phyloP scores from a whole-genome alignment of 1,140 invertebrate species.

The Drosophila ficusphila region DNA sequence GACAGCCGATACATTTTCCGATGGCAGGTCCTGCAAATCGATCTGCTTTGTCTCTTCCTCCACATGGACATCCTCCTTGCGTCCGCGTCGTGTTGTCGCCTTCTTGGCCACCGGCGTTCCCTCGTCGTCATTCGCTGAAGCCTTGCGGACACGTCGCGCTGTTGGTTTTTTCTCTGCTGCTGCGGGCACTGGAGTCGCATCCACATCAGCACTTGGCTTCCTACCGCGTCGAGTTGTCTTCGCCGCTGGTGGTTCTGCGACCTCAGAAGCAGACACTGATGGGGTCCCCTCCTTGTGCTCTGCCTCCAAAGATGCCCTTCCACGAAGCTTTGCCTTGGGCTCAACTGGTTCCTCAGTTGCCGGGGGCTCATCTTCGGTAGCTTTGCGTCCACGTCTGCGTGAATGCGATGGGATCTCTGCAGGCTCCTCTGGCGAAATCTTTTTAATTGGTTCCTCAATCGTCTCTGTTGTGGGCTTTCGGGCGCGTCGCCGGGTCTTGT shows the following conservation, averaged over 20 bases:
- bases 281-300: background rate
- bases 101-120: slow-evolving; percentile 38
- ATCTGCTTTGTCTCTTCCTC: background rate
- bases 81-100: slow-evolving; percentile 16
- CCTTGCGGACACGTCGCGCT: slow-evolving; percentile 37
- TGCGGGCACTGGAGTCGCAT: background rate
- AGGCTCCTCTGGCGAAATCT: background rate
- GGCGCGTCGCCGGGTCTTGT: slow-evolving; percentile 8
- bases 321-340: slow-evolving; percentile 9
- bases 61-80: slow-evolving; percentile 9
- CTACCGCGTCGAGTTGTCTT: background rate
- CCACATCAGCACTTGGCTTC: slow-evolving; percentile 14
- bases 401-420: background rate
- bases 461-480: slow-evolving; percentile 24
- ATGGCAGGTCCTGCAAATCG: background rate
- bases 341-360: slow-evolving; percentile 4
- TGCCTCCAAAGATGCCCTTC: slow-evolving; percentile 5
- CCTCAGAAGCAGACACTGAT: background rate
- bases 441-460: background rate
- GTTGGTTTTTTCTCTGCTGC: slow-evolving; percentile 17
- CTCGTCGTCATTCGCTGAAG: slow-evolving; percentile 33
- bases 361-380: slow-evolving; percentile 6
- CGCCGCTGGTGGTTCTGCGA: background rate
- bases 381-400: slow-evolving; percentile 23
- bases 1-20: background rate